Evolutionary conservation across 2,113 vertebrate species (phyloP).

Genomic region (Alces alces): DNA sequence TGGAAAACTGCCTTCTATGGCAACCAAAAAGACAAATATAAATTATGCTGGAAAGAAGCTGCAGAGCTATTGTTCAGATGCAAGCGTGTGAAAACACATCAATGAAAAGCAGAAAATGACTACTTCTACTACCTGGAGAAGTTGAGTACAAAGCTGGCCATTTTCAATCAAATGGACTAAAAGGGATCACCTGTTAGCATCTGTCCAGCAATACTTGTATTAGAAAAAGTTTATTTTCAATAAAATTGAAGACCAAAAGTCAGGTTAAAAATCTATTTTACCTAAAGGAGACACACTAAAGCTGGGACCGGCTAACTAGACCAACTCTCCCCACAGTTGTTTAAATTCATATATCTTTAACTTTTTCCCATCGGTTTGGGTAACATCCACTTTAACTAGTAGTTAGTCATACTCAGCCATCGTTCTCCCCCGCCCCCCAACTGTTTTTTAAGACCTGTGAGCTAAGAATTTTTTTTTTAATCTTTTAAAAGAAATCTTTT

Average conservation of each 20-base stretch:
- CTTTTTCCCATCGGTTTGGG: not conserved
- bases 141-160: not conserved
- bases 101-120: not conserved
- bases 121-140: not conserved
- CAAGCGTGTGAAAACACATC: not conserved
- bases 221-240: not conserved
- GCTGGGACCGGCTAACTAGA: not conserved
- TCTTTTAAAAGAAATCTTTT: not conserved
- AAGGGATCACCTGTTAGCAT: not conserved
- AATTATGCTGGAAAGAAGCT: not conserved
- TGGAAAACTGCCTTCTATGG: not conserved
- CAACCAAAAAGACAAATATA: not conserved
- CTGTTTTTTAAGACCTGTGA: not conserved
- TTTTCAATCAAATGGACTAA: not conserved
- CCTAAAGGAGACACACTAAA: not conserved
- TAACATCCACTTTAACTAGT: not conserved
- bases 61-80: not conserved
- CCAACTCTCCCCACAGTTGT: not conserved
- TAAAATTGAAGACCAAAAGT: not conserved
- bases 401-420: not conserved
- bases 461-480: not conserved
- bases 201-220: not conserved
- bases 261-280: not conserved
- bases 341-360: not conserved
- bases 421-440: not conserved